phyloP scores from a whole-genome alignment of 2,888 invertebrate genomes.

The Baronia brevicornis region DNA sequence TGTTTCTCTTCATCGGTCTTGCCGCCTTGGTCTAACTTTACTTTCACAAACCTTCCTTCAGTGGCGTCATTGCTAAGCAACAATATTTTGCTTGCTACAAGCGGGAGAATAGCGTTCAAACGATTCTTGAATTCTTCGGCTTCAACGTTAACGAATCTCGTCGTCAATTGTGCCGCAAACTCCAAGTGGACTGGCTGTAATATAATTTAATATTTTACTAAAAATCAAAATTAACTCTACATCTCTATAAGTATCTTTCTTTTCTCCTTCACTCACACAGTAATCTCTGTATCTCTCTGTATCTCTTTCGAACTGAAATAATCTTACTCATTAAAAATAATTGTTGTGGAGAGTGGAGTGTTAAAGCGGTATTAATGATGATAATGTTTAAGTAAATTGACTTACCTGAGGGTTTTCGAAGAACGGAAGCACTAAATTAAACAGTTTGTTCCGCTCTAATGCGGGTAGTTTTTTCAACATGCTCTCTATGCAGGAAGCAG shows the following conservation, averaged over 20 bases:
- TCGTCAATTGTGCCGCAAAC: conserved; percentile 85
- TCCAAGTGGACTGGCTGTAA: conserved; percentile 79
- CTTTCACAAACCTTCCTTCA: conserved; percentile 77
- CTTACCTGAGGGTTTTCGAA: conserved; percentile 72
- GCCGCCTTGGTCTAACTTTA: conserved; percentile 53
- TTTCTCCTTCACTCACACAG: too few relatives aligned
- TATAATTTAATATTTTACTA: conserved; percentile 7
- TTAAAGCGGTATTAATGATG: too few relatives aligned
- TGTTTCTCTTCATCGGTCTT: conserved; percentile 76
- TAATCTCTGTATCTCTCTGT: too few relatives aligned
- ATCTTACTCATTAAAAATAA: too few relatives aligned
- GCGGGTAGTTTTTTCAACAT: conserved; percentile 77
- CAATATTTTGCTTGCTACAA: conserved; percentile 72
- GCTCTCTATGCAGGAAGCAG: conserved; percentile 82
- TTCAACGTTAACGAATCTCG: conserved; percentile 87
- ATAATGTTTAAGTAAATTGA: conserved; percentile 6
- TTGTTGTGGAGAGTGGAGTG: too few relatives aligned
- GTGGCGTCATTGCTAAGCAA: conserved; percentile 59
- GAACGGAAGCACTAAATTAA: conserved; percentile 82
- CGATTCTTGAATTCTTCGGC: conserved; percentile 80
- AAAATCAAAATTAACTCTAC: conserved; percentile 1
- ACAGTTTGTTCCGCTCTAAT: conserved; percentile 79
- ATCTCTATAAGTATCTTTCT: too few relatives aligned
- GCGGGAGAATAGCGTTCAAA: conserved; percentile 76
- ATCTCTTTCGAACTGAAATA: too few relatives aligned